A percentile compares a stretch with the other conserved stretches of the same genome.
Evolutionary conservation across 2,113 vertebrate genomes (phyloP).

Genomic region (Laticauda laticaudata): DNA sequence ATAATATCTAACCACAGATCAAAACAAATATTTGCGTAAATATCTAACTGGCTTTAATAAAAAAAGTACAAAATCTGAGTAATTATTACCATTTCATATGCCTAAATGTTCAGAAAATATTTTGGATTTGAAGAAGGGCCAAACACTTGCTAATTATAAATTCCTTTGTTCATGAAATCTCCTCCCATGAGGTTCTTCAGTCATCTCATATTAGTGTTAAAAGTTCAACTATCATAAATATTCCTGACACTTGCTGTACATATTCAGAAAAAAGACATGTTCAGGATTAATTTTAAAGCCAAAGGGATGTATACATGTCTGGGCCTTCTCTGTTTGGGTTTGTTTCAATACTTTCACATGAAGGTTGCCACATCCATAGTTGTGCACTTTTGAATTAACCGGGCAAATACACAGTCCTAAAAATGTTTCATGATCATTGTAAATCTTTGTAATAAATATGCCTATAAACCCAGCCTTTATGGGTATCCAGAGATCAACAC

Average conservation of each 20-base stretch:
- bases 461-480: constrained; percentile 52
- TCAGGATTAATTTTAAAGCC: not conserved
- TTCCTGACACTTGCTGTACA: not conserved
- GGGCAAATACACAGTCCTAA: constrained; percentile 24
- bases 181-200: not conserved
- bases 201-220: not conserved
- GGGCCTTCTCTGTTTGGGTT: not conserved
- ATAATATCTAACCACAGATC: not conserved
- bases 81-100: not conserved
- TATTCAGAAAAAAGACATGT: not conserved
- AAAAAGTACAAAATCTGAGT: not conserved
- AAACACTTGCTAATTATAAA: not conserved
- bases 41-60: not conserved
- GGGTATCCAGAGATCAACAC: constrained; percentile 17
- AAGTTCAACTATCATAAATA: not conserved
- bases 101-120: not conserved
- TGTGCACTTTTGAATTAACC: constrained; percentile 11
- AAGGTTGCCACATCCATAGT: constrained; percentile 1
- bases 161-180: not conserved
- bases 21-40: not conserved
- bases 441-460: constrained; percentile 40
- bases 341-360: constrained; percentile 25
- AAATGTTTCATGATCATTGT: constrained; percentile 36
- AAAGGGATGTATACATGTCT: not conserved
- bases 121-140: not conserved